Conservation (phyloP, 2,113 vertebrate species). For the Cyanocitta stelleri region DNA sequence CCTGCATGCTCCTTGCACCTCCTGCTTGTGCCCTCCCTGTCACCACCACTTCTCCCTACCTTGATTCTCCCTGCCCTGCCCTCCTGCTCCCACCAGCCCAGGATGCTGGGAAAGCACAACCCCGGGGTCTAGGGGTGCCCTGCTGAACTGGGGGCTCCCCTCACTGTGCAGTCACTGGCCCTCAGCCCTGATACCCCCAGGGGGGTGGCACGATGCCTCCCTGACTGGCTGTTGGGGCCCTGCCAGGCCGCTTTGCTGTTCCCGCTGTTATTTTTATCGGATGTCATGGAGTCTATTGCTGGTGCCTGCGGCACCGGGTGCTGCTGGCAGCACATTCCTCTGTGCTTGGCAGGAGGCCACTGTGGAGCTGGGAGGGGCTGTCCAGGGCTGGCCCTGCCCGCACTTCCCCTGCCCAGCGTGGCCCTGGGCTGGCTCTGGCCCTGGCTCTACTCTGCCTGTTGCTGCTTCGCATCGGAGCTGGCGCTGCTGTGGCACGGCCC, state of each 20-base stretch:
- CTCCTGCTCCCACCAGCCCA: background rate
- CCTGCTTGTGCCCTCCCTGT: background rate
- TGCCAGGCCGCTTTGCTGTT: background rate
- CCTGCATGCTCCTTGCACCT: fast-evolving
- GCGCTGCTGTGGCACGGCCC: background rate
- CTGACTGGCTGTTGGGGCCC: background rate
- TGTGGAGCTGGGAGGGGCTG: background rate
- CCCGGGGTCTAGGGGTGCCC: background rate
- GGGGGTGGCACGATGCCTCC: fast-evolving
- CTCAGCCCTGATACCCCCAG: fast-evolving
- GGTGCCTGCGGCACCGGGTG: background rate
- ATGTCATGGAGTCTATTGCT: background rate
- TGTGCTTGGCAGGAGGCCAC: background rate
- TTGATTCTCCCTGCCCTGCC: background rate
- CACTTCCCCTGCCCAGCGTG: fast-evolving
- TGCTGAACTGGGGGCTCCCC: fast-evolving
- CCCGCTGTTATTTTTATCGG: constrained; percentile 6
- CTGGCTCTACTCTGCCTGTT: background rate
- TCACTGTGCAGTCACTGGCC: fast-evolving
- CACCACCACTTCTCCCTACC: fast-evolving
- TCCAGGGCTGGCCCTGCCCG: background rate
- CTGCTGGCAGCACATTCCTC: background rate
- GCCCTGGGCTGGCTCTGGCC: background rate
- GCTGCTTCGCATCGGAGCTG: fast-evolving
- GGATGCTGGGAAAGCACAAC: background rate